Base-by-base conservation (phyloP, 2,797 vertebrate species). In the Myotis vivesi region DNA sequence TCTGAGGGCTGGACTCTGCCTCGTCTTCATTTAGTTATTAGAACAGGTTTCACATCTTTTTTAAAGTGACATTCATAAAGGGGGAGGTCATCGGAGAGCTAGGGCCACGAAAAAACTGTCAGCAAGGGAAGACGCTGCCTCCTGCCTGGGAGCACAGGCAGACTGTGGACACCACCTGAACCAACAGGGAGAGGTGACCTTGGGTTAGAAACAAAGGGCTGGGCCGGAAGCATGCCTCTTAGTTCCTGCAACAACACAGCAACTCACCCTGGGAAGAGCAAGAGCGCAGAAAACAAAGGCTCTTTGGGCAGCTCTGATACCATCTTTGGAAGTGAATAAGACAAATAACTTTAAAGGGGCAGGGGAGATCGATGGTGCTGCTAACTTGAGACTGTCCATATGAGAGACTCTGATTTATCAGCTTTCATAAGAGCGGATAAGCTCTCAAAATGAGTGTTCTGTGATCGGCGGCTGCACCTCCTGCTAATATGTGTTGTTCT, bases 321-420 rank as follows among this genome's bases (percentile, higher is more conserved):
- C 93, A 96, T 97, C 96, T 95, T 94, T 97, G 96, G 90, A 96
- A 95, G 94, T 87, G 97, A 97, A 97, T 92, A 97, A 97, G 97
- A 97, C 96, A 97, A 97, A 97, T 96, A 95, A 95, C 96, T 95
- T 96, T 96, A 96, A 97, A 97, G 95, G 94, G 95, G 92, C 85
- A 80, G 92, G 62, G 68, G 93, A 97, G 95, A 97, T 97, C 83
- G 81, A 97, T 97, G 97, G 87, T 0, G 19, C 91, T 87, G 95
- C 96, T 95, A 90, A 97, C 95, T 95, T 95, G 97, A 97, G 94
- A 97, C 91, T 87, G 92, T 94, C 94, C 95, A 64, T 96, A 95
- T 64, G 95, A 97, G 95, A 94, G 85, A 11, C 94, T 96, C 96
- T 97, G 97, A 97, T 97, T 97, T 96, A 97, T 97, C 97, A 97